These are phyloP conservation scores for Myripristis jacobus DNA, from an alignment of 2,797 vertebrate genomes.

Conservation along the genomic window DNA sequence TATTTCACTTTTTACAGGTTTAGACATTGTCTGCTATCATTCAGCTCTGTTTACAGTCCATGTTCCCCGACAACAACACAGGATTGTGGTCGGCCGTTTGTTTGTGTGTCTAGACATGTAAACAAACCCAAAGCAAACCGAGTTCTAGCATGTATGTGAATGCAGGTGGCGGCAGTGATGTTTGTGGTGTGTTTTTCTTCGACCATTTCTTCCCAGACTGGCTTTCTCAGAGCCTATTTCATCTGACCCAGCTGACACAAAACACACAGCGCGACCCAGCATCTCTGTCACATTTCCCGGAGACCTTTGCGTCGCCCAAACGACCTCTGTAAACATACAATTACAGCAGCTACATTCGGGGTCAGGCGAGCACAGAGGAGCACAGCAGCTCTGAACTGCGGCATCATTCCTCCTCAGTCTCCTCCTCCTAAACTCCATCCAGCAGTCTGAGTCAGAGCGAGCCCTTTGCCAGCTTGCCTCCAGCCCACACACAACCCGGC, in stretches of 20 bases:
- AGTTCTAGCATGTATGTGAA: neutral
- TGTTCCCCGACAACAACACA: slow-evolving; percentile 32
- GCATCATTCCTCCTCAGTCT: slow-evolving; percentile 43
- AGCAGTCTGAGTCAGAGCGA: slow-evolving; percentile 67
- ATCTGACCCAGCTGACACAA: slow-evolving; percentile 24
- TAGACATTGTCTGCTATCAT: slow-evolving; percentile 50
- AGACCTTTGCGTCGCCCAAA: slow-evolving; percentile 1
- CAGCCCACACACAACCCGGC: slow-evolving; percentile 59
- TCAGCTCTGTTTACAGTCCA: slow-evolving; percentile 50
- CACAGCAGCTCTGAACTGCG: slow-evolving; percentile 25
- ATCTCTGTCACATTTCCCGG: slow-evolving; percentile 11
- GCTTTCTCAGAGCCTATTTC: neutral
- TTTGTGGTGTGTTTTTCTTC: too few species aligned
- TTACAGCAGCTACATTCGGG: slow-evolving; percentile 26
- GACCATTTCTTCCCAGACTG: neutral
- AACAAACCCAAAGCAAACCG: slow-evolving; percentile 4
- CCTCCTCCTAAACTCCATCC: slow-evolving; percentile 45
- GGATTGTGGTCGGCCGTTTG: slow-evolving; percentile 21
- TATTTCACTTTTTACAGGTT: slow-evolving; percentile 66
- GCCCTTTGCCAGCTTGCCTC: slow-evolving; percentile 52
- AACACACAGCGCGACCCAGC: neutral
- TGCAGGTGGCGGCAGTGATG: neutral
- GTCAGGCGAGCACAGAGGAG: slow-evolving; percentile 43
- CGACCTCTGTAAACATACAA: slow-evolving; percentile 30
- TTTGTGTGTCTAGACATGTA: slow-evolving; percentile 9